A percentile compares a stretch with the other conserved stretches of the same genome.
phyloP scores from a whole-genome alignment of 2,888 invertebrate species.

The Aromia moschata region DNA sequence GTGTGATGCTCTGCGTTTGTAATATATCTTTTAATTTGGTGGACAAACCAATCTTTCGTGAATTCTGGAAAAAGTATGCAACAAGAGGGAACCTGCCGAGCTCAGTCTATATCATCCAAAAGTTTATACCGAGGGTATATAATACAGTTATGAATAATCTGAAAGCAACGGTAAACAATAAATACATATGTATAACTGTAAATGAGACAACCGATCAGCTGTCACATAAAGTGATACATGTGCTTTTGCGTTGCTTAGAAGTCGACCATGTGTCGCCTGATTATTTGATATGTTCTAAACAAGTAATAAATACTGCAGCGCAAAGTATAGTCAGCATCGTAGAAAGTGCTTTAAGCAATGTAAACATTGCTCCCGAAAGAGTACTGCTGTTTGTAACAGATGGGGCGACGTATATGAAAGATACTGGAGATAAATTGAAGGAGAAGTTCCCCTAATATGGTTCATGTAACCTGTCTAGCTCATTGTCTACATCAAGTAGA shows the following conservation, averaged over 20 bases:
- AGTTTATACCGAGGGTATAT: not conserved
- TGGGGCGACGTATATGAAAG: constrained; percentile 44
- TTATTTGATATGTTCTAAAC: not conserved
- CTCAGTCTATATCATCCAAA: not conserved
- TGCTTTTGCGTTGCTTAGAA: not conserved
- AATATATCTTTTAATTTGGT: not conserved
- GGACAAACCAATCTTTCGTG: not conserved
- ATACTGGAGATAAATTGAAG: constrained; percentile 43
- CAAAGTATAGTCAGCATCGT: not conserved
- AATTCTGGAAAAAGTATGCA: not conserved
- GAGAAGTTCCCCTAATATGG: constrained; percentile 45
- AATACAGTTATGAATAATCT: not conserved
- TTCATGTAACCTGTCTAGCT: constrained; percentile 52
- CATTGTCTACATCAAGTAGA: constrained; percentile 50
- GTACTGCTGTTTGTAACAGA: constrained; percentile 34
- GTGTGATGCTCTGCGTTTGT: not conserved
- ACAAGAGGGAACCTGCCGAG: not conserved
- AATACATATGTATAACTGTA: constrained; percentile 3
- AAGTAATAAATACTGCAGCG: not conserved
- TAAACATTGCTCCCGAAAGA: constrained; percentile 16
- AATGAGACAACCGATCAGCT: constrained; percentile 2
- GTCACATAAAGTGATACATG: not conserved
- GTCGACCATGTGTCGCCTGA: not conserved
- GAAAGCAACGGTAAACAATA: not conserved
- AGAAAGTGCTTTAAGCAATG: constrained; percentile 1